phyloP scores from a whole-genome alignment of 2,888 invertebrate species.

The Himalopsyche anomala region DNA sequence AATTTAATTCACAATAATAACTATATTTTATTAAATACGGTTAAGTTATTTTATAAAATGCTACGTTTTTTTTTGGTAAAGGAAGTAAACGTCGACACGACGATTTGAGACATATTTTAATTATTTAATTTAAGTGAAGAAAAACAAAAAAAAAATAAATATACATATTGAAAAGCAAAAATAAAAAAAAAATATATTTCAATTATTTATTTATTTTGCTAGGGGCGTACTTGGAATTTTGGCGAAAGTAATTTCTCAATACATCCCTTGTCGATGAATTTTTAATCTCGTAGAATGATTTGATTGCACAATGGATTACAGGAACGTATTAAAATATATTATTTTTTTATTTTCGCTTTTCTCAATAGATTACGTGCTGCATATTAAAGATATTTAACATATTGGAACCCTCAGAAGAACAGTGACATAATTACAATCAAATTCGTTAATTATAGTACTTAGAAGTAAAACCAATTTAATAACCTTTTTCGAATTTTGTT shows the following conservation, averaged over 20 bases:
- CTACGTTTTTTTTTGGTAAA: slow-evolving; percentile 25
- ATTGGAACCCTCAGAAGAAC: too few relatives aligned
- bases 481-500: too few relatives aligned
- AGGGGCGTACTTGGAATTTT: neutral
- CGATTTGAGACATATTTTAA: slow-evolving; percentile 3
- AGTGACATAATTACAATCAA: too few relatives aligned
- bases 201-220: too few relatives aligned
- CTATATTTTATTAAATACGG: slow-evolving; percentile 38
- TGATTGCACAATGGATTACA: too few relatives aligned
- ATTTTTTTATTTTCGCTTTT: neutral
- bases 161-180: neutral
- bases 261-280: neutral
- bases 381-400: neutral
- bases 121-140: slow-evolving; percentile 18
- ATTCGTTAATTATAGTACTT: too few relatives aligned
- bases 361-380: neutral
- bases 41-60: slow-evolving; percentile 29
- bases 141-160: neutral
- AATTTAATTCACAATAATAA: slow-evolving; percentile 2
- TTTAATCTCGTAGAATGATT: too few relatives aligned
- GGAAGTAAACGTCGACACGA: neutral
- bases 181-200: neutral
- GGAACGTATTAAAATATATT: neutral
- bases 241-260: neutral
- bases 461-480: too few relatives aligned